These are phyloP conservation scores for Sabatieria punctata DNA, from an alignment of 2,888 invertebrate species.

Conservation along the genomic window DNA sequence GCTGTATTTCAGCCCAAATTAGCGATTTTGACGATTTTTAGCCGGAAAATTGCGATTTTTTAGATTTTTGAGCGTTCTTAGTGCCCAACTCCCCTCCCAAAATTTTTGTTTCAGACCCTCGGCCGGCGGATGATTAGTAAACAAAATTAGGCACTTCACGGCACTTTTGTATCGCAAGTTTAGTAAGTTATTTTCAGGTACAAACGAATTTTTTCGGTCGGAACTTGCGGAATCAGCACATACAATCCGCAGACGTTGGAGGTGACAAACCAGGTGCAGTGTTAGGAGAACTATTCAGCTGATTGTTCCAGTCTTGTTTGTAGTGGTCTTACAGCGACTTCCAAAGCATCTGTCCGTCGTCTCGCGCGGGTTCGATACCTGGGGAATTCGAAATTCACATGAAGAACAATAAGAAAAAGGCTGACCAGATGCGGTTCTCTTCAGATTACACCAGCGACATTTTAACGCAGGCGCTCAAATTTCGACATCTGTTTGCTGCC, in stretches of 20 bases:
- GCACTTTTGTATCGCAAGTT: too few relatives aligned
- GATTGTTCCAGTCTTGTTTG: too few relatives aligned
- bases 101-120: too few relatives aligned
- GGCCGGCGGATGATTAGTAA: too few relatives aligned
- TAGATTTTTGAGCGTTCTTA: too few relatives aligned
- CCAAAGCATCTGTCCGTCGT: too few relatives aligned
- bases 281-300: too few relatives aligned
- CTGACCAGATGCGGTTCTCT: constrained; percentile 85
- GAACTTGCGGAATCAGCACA: constrained; percentile 82
- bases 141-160: too few relatives aligned
- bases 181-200: constrained; percentile 47
- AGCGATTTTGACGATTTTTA: too few relatives aligned
- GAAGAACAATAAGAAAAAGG: constrained; percentile 68
- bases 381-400: constrained; percentile 46
- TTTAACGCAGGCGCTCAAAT: constrained; percentile 61
- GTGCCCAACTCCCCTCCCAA: too few relatives aligned
- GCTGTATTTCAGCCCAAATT: too few relatives aligned
- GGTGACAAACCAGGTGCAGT: constrained; percentile 79
- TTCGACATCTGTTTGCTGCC: neutral
- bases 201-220: constrained; percentile 88
- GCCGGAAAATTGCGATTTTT: too few relatives aligned
- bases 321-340: constrained; percentile 42
- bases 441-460: constrained; percentile 83
- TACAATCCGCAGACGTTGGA: constrained; percentile 80
- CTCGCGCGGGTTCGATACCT: constrained; percentile 30